Percentiles rank a stretch among this genome's conserved stretches.
phyloP scores from a whole-genome alignment of 2,888 invertebrate species.

The Cantharis flavilabris region DNA sequence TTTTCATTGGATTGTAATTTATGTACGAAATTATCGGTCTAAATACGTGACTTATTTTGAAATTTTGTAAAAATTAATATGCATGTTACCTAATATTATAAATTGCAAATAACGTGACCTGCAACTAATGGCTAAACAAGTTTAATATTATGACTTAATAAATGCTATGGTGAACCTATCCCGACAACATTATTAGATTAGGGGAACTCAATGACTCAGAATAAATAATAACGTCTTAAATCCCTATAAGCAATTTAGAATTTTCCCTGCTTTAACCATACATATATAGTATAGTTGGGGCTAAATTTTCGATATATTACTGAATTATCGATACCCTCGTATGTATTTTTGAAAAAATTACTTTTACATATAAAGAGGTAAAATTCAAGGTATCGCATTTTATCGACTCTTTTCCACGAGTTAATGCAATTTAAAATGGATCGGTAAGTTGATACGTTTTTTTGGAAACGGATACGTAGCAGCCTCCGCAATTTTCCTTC shows the following conservation, averaged over 20 bases:
- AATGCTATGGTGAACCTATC: background rate
- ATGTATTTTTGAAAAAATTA: background rate
- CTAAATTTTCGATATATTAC: background rate
- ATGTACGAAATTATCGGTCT: background rate
- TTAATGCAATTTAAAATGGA: background rate
- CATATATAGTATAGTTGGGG: too few relatives aligned
- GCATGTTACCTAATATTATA: background rate
- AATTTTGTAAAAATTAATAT: background rate
- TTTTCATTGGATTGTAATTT: background rate
- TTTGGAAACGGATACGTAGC: background rate
- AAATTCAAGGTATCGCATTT: background rate
- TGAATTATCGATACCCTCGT: background rate
- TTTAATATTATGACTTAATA: background rate
- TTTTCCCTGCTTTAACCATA: background rate
- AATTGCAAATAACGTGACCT: background rate
- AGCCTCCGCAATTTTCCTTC: background rate
- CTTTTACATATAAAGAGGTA: background rate
- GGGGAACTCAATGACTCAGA: background rate
- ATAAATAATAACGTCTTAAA: background rate
- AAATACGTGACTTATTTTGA: background rate
- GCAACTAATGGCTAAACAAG: background rate
- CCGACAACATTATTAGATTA: background rate
- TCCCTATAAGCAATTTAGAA: background rate
- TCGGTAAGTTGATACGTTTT: background rate
- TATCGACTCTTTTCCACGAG: background rate